Evolutionary conservation across 2,888 invertebrate species (phyloP).

Genomic region (Cancer borealis): DNA sequence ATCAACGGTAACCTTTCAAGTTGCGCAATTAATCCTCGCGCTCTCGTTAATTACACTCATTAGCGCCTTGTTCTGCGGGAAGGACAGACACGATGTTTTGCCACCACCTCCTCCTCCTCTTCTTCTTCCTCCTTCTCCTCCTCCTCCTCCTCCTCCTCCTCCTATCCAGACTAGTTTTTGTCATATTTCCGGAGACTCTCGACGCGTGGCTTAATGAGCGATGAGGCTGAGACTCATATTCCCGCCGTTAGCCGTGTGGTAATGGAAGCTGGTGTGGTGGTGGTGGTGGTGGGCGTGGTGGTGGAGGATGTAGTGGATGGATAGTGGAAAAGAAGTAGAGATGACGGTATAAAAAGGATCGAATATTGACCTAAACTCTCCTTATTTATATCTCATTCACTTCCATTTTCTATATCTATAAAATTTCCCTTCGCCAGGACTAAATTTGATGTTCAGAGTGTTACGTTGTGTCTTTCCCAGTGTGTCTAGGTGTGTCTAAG

Average conservation of each 20-base stretch:
- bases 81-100: background rate
- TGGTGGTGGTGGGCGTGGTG: background rate
- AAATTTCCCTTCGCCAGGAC: background rate
- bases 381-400: background rate
- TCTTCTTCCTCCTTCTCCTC: background rate
- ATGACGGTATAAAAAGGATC: constrained; percentile 2
- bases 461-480: no score
- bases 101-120: background rate
- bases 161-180: background rate
- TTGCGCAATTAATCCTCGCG: background rate
- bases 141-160: background rate
- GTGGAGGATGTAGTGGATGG: background rate
- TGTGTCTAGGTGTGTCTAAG: no score
- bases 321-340: background rate
- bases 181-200: background rate
- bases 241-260: constrained; percentile 9
- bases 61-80: constrained; percentile 36
- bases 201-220: constrained; percentile 15
- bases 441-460: no score
- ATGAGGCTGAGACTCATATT: background rate
- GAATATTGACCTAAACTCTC: background rate
- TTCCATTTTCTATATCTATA: background rate
- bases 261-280: constrained; percentile 8
- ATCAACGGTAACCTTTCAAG: background rate
- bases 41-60: constrained; percentile 28